These are phyloP conservation scores for Vollenhovia emeryi DNA, from an alignment of 1,140 invertebrate genomes.

Conservation along the genomic window DNA sequence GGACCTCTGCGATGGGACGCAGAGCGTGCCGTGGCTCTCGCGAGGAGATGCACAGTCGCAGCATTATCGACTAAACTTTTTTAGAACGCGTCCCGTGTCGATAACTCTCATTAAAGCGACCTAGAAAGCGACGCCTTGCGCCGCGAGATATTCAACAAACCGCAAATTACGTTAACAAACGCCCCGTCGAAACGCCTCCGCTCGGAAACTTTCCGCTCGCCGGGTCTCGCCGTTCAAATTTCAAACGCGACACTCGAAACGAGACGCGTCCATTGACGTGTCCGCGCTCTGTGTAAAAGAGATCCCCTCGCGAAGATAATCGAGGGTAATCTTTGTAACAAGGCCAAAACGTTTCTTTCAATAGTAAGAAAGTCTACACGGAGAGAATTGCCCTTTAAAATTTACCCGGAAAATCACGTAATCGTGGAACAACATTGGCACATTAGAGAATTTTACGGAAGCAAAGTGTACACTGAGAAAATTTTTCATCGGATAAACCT, in stretches of 20 bases:
- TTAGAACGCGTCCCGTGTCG: slow-evolving; percentile 49
- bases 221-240: neutral
- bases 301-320: no score
- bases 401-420: no score
- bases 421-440: no score
- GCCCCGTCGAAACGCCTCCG: neutral
- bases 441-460: no score
- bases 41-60: slow-evolving; percentile 34
- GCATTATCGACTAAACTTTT: slow-evolving; percentile 57
- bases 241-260: neutral
- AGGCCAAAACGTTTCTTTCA: neutral
- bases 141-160: slow-evolving; percentile 18
- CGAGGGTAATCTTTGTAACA: no score
- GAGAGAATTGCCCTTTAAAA: no score
- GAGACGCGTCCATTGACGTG: neutral
- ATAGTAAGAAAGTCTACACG: no score
- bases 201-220: neutral
- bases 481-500: no score
- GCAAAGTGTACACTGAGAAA: no score
- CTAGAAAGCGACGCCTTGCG: slow-evolving; percentile 42
- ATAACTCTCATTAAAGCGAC: slow-evolving; percentile 57
- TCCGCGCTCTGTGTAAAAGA: neutral
- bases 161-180: slow-evolving; percentile 18
- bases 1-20: neutral
- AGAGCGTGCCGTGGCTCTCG: slow-evolving; percentile 23